Evolutionary conservation across 2,888 invertebrate species (phyloP), one percentile per base, ranked within the genome.

Genomic region (Hirtodrosophila duncani): DNA sequence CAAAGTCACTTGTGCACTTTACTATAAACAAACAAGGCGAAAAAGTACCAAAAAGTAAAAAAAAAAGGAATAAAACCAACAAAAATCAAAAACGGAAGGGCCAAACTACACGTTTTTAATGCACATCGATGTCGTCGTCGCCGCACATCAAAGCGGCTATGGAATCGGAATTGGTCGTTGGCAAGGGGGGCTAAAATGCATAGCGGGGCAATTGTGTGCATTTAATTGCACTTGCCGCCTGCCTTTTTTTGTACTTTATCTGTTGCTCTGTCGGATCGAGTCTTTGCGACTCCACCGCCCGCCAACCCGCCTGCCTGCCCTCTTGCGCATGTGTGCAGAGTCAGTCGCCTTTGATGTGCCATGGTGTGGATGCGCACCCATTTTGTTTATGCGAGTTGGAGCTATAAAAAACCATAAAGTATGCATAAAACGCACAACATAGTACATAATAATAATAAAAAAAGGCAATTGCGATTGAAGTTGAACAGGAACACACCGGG

Each of bases 361-460:
- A 46, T 43, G 45, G 33, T 16, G 16, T 17, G 16, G 20, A 45
- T 37, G 20, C 42, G 56, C 29, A 30, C 46, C 45, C 69, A 69
- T 69, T 27, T 69, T 72, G 72, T 78, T 72, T 78, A 72, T 70
- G 60, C 50, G 68, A 46, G 46, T 44, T n/a, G n/a, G n/a, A n/a
- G 61, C 71, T 67, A 75, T 74, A 79, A 74, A 72, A 72, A 70
- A 58, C 58, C 71, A 70, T 74, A 75, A 74, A 74, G 79, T 75
- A 79, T 75, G 72, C 72, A 74, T 75, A 71, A 74, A 79, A 79
- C 57, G 52, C 75, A n/a, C n/a, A n/a, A n/a, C n/a, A 75, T 51
- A 64, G 71, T 69, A 61, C 52, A 67, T 67, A 37, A 37, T n/a
- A 23, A 24, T 14, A 26, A 34, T 10, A 23, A 13, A 10, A 6